Base-by-base conservation (phyloP, 2,888 invertebrate species). In the Dorcus hopei region DNA sequence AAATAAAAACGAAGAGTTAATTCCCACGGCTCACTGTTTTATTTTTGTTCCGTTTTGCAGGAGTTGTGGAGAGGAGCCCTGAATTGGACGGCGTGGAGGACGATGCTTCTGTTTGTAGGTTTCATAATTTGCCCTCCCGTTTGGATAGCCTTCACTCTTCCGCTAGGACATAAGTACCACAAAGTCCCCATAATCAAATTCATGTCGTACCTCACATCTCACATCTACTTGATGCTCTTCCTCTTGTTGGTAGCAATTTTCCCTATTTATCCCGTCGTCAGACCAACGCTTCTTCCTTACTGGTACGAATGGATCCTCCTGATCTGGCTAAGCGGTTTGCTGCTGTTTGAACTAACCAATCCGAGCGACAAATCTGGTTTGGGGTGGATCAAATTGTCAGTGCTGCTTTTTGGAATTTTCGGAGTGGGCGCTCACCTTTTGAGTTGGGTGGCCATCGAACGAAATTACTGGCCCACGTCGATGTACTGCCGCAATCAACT, bases 181-280 rank as follows among this genome's bases (percentile, higher is more conserved):
- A 95, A 97, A 84, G 95, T 98, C 72, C 99, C 99, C 58, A 97
- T 99, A 74, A 97, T 99, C 74, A 99, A 99, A 81, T 99, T 99
- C 81, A 97, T 98, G 93, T 97, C 97, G 47, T 98, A 99, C 80
- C 85, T 99, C 71, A 97, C 98, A 23, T 97, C 98, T 6, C 99
- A 99, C 81, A 90, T 99, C 72, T 97, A 97, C 80, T 87, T 99
- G 68, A 97, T 98, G 90, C 81, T 94, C 65, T 88, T 98, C 72
- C 86, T 98, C 69, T 87, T 94, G 68, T 83, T 97, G 70, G 94
- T 94, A 59, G 93, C 91, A 45, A 93, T 94, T 65, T 91, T 92
- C 61, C 95, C 95, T 52, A 87, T 93, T 63, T 91, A 92, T 79
- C 89, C 91, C 52, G 90, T 91, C 68, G 87, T 92, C 68, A 84